These are phyloP conservation scores for Apantesis nais DNA, from an alignment of 2,888 invertebrate species.

Conservation along the genomic window DNA sequence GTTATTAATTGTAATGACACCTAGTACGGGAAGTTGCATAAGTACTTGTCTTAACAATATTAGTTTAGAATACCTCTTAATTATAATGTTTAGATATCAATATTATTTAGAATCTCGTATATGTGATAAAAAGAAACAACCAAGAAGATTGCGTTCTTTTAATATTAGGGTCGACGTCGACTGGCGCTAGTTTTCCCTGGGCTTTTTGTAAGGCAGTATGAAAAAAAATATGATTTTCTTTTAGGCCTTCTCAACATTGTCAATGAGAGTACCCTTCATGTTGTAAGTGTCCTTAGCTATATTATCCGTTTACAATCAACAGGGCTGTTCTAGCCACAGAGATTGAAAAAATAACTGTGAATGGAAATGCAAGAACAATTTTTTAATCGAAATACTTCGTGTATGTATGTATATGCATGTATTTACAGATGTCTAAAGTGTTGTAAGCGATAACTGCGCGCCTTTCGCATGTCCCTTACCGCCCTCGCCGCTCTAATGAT, in stretches of 20 bases:
- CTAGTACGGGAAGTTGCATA: too few relatives aligned
- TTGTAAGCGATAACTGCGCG: constrained; percentile 44
- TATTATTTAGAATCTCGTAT: not conserved
- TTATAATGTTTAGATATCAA: not conserved
- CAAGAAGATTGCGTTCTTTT: not conserved
- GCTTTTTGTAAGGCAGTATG: too few relatives aligned
- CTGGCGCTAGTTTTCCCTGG: not conserved
- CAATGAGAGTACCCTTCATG: not conserved
- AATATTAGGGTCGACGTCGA: not conserved
- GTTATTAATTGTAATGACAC: not conserved
- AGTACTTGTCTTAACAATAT: not conserved
- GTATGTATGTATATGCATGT: not conserved
- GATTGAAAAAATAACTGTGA: not conserved
- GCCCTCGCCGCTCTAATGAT: constrained; percentile 69
- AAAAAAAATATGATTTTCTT: not conserved
- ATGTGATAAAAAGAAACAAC: not conserved
- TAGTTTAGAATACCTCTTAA: too few relatives aligned
- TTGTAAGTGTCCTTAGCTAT: not conserved
- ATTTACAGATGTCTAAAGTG: constrained; percentile 1
- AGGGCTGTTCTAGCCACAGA: not conserved
- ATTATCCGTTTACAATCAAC: not conserved
- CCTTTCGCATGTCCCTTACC: constrained; percentile 50
- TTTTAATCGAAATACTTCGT: not conserved
- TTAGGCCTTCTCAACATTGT: not conserved
- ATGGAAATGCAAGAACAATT: not conserved